phyloP scores from a whole-genome alignment of 2,888 invertebrate species.

The Aphodius sticticus region DNA sequence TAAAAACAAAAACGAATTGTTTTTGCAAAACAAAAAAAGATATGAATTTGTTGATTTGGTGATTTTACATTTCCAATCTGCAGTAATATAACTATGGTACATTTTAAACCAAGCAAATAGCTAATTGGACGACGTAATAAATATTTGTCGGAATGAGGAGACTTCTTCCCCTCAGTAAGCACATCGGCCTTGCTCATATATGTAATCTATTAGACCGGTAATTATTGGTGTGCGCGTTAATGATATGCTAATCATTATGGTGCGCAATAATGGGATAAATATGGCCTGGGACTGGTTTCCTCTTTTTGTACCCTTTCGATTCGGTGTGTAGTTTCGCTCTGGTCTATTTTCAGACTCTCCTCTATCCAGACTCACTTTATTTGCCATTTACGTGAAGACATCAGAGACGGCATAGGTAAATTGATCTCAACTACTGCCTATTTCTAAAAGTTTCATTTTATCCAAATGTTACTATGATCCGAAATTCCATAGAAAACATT shows the following conservation, averaged over 20 bases:
- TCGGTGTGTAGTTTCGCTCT: neutral
- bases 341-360: neutral
- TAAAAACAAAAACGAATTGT: neutral
- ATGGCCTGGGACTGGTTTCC: constrained; percentile 30
- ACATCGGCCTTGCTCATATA: constrained; percentile 16
- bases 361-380: neutral
- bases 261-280: constrained; percentile 42
- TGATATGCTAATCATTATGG: constrained; percentile 41
- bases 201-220: constrained; percentile 40
- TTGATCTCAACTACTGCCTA: neutral
- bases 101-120: no score
- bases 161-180: neutral
- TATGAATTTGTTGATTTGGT: no score
- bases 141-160: neutral
- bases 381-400: neutral
- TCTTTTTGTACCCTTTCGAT: constrained; percentile 8
- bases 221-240: constrained; percentile 39
- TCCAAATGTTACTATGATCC: no score
- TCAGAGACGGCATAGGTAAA: neutral
- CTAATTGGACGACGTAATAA: neutral
- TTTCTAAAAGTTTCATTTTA: neutral
- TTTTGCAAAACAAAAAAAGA: no score
- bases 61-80: constrained; percentile 9
- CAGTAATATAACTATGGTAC: neutral
- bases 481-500: no score